Conservation (phyloP, 1,140 invertebrate genomes). For the Leptonema lineaticorne region DNA sequence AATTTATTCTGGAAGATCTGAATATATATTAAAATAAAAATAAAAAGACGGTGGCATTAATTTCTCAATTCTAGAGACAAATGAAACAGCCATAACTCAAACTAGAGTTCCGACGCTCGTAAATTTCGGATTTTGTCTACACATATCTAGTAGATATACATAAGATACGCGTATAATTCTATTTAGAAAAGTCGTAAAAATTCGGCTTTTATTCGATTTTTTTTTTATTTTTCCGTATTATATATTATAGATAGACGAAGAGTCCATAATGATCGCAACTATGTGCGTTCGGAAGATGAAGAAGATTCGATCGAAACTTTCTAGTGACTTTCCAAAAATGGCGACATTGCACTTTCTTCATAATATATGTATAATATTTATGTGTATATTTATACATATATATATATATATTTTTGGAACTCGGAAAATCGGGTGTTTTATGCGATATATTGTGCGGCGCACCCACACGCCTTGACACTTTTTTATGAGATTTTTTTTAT, state of each 20-base stretch:
- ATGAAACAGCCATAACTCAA: background rate
- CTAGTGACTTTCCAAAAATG: constrained; percentile 36
- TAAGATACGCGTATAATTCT: background rate
- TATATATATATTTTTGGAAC: background rate
- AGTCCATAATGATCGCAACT: background rate
- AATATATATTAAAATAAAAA: too few relatives aligned
- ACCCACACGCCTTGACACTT: constrained; percentile 9
- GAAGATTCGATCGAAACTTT: constrained; percentile 35
- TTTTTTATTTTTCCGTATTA: too few relatives aligned
- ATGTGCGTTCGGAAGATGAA: too few relatives aligned
- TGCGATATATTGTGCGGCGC: background rate
- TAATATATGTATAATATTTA: too few relatives aligned
- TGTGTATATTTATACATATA: too few relatives aligned
- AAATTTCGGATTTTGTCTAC: background rate
- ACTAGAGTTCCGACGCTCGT: too few relatives aligned
- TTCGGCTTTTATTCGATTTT: background rate
- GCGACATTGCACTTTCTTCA: constrained; percentile 27
- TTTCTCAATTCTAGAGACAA: background rate
- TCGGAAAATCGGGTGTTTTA: background rate
- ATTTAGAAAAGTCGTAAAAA: background rate
- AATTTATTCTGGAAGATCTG: background rate
- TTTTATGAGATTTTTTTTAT: background rate
- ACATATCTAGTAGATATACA: background rate
- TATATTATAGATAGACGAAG: background rate
- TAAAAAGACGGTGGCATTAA: too few relatives aligned